A percentile compares a stretch with the other conserved stretches of the same genome.
Conservation (phyloP, 2,113 vertebrate genomes). For the Sinosuthora webbiana region DNA sequence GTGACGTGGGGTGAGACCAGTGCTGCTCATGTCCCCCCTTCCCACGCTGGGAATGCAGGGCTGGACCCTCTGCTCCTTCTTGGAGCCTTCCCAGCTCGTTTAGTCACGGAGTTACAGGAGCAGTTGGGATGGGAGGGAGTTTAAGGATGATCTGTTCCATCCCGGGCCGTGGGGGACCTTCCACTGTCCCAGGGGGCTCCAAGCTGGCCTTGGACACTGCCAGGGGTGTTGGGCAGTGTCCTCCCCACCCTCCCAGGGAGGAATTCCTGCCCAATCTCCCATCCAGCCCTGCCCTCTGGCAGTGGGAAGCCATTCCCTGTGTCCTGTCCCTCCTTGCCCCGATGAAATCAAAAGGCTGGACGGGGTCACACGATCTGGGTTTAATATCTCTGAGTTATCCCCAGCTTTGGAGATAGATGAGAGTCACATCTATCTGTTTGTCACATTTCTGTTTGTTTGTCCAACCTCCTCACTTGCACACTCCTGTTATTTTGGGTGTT, state of each 20-base stretch:
- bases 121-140: background rate
- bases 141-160: too few species aligned
- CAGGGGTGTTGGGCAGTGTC: background rate
- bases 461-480: background rate
- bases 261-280: fast-evolving
- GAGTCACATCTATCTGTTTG: too few species aligned
- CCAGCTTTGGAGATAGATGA: background rate
- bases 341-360: background rate
- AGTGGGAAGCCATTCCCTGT: background rate
- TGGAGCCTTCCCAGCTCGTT: background rate
- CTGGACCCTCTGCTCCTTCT: background rate
- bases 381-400: background rate
- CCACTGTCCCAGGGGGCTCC: background rate
- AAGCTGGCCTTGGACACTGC: background rate
- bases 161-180: too few species aligned
- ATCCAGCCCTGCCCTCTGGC: background rate
- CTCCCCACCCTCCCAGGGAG: fast-evolving
- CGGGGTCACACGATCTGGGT: fast-evolving
- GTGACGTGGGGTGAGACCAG: background rate
- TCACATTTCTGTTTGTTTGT: background rate
- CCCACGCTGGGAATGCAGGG: background rate
- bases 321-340: background rate
- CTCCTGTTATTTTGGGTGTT: background rate
- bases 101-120: fast-evolving
- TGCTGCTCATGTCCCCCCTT: background rate